Evolutionary conservation across 2,797 vertebrate species (phyloP).

Genomic region (Halcyon badia): DNA sequence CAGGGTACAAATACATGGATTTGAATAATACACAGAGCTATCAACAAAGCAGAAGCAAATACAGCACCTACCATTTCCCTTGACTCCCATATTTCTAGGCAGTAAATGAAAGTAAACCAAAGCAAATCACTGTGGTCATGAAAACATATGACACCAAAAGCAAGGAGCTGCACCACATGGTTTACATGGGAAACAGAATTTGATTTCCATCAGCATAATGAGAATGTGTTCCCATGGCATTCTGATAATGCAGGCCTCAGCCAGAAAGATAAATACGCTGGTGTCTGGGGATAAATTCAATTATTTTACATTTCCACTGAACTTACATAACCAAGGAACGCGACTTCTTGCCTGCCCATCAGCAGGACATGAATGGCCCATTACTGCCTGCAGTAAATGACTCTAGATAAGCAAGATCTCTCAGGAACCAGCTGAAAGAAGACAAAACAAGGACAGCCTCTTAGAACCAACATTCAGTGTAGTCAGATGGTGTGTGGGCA

Average conservation of each 20-base stretch:
- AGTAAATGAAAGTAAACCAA: constrained; percentile 60
- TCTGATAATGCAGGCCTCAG: constrained; percentile 20
- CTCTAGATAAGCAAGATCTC: not conserved
- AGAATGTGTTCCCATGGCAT: constrained; percentile 45
- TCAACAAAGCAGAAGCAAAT: constrained; percentile 18
- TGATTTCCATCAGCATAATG: constrained; percentile 44
- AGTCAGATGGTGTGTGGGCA: not conserved
- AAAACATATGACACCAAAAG: constrained; percentile 53
- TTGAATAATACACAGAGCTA: constrained; percentile 10
- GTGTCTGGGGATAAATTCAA: constrained; percentile 38
- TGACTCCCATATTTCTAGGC: constrained; percentile 52
- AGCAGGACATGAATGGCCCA: not conserved
- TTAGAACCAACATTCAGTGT: not conserved
- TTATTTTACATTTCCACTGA: constrained; percentile 39
- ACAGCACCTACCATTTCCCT: constrained; percentile 8
- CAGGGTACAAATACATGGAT: constrained; percentile 22
- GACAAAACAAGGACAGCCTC: not conserved
- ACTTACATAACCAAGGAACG: not conserved
- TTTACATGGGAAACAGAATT: constrained; percentile 54
- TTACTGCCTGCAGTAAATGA: not conserved
- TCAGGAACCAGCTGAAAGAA: not conserved
- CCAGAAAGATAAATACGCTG: constrained; percentile 23
- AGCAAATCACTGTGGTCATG: constrained; percentile 58
- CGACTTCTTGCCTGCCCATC: not conserved
- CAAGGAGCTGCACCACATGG: constrained; percentile 6